Conservation (phyloP, 2,113 vertebrate species). For the Entomyzon cyanotis region DNA sequence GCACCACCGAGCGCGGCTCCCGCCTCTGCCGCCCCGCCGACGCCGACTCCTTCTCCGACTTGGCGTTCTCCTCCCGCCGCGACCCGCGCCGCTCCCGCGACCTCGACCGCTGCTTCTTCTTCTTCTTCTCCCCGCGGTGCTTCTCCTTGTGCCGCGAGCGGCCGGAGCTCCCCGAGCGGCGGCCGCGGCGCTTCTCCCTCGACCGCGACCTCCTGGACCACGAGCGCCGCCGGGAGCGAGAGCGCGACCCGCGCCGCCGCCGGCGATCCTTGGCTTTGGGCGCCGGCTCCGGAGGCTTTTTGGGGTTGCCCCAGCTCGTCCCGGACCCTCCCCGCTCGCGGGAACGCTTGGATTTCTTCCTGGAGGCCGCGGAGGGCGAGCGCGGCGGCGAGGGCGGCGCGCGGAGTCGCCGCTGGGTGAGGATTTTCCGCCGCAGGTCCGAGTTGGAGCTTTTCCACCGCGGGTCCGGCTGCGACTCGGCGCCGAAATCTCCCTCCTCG, state of each 20-base stretch:
- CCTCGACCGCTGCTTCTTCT: constrained; percentile 54
- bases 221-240: too few relatives aligned
- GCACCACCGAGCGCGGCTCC: constrained; percentile 84
- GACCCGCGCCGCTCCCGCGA: constrained; percentile 58
- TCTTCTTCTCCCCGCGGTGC: too few relatives aligned
- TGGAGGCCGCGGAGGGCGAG: background rate
- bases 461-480: constrained; percentile 42
- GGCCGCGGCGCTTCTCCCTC: too few relatives aligned
- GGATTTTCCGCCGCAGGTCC: constrained; percentile 86
- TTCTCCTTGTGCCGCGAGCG: too few relatives aligned
- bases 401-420: constrained; percentile 83
- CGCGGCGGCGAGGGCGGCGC: constrained; percentile 63
- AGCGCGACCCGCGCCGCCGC: too few relatives aligned
- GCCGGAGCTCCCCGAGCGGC: too few relatives aligned
- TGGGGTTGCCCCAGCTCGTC: background rate
- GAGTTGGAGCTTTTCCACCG: constrained; percentile 74
- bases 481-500: constrained; percentile 70
- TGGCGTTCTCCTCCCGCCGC: background rate
- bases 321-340: background rate
- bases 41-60: constrained; percentile 1
- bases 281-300: constrained; percentile 11
- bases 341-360: constrained; percentile 64
- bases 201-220: too few relatives aligned
- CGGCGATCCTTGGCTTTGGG: too few relatives aligned
- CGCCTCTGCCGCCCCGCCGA: constrained; percentile 45